Base-by-base conservation (phyloP, 2,797 vertebrate genomes). In the Sebastes hubbsi region DNA sequence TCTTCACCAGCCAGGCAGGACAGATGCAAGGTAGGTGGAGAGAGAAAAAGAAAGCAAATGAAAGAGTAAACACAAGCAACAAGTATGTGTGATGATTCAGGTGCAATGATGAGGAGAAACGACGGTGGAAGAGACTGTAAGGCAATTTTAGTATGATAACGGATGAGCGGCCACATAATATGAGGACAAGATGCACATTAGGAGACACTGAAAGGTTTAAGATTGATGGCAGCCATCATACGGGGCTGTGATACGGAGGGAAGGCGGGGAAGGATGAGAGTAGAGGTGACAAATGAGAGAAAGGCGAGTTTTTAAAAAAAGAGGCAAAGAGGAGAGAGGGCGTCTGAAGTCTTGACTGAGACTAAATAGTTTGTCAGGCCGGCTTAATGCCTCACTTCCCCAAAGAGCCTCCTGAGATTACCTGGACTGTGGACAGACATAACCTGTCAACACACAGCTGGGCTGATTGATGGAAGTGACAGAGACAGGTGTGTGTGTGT, bases 1-100 rank as follows among this genome's bases (percentile, higher is more conserved):
- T 96, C 90, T 96, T 96, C 91, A 94, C 94, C 91, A 95, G 96
- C 91, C 96, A 96, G 94, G 93, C 96, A 80, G 92, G 95, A 94
- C 95, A 96, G 91, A 95, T 96, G 94, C 95, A 95, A 96, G 95
- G 95, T 96, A 93, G 75, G 93, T 82, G 80, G 77, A 72, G 76
- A 87, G 62, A 77, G 32, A 81, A 24, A 75, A 18, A 75, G 36
- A 84, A 18, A 69, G n/a, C 7, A 30, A 71, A 38, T 60, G 3
- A 66, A 29, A 46, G 36, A 56, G 16, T 11, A 66, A 9, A 71
- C 27, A 46, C 8, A 62, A 66, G 25, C 18, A 36, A 52, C 67
- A 55, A 22, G n/a, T n/a, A 30, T 30, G 24, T 76, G 60, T n/a
- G 55, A 36, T 25, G 24, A 76, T 16, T 29, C 4, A 36, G 16